A percentile compares a stretch with the other conserved stretches of the same genome.
phyloP scores from a whole-genome alignment of 37 sponge, comb jelly and placozoan species.

The Lycopodina hypogea region DNA sequence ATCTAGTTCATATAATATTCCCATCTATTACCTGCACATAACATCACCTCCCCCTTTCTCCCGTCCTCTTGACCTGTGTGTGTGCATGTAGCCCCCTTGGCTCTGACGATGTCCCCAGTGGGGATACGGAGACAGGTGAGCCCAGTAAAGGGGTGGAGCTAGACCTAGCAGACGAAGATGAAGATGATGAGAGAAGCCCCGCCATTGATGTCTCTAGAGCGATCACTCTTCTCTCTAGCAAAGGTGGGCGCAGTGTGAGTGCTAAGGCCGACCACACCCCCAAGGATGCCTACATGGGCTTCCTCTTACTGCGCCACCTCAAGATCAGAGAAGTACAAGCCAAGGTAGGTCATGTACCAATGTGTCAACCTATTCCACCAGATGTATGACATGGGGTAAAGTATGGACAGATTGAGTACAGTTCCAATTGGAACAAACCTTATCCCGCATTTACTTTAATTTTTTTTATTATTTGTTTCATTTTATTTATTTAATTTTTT shows the following conservation, averaged over 20 bases:
- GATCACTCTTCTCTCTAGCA: constrained; percentile 46
- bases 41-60: too few species aligned
- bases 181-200: background rate
- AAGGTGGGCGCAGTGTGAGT: constrained; percentile 53
- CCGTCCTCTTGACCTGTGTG: too few species aligned
- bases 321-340: constrained; percentile 60
- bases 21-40: too few species aligned
- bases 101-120: background rate
- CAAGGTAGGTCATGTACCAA: constrained; percentile 69
- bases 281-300: constrained; percentile 69
- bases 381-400: too few species aligned
- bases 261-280: constrained; percentile 41
- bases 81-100: too few species aligned
- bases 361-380: background rate
- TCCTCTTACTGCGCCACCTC: constrained; percentile 64
- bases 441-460: too few species aligned
- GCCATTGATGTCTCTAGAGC: constrained; percentile 47
- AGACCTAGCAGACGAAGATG: background rate
- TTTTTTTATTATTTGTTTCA: too few species aligned
- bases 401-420: too few species aligned
- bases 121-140: background rate
- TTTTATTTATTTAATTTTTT: too few species aligned
- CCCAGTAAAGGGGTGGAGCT: background rate
- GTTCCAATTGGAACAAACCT: too few species aligned
- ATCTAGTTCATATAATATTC: too few species aligned